A percentile compares a stretch with the other conserved stretches of the same genome.
phyloP scores from a whole-genome alignment of 2,888 invertebrate species.

The Atethmia centrago region DNA sequence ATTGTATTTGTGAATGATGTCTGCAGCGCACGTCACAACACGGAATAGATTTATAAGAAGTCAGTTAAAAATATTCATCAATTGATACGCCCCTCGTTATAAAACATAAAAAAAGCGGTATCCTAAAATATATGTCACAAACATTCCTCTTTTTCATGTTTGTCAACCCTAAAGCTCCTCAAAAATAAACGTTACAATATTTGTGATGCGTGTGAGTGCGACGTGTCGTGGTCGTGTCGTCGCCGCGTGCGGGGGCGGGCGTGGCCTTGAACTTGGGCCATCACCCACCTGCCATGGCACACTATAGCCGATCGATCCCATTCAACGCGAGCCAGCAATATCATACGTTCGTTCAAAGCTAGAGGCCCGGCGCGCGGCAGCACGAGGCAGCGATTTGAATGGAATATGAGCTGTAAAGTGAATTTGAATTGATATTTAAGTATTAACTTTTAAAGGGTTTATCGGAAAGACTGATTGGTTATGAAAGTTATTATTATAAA shows the following conservation, averaged over 20 bases:
- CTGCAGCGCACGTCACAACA: constrained; percentile 25
- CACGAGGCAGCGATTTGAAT: constrained; percentile 47
- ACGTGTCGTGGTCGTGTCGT: constrained; percentile 34
- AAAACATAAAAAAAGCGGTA: constrained; percentile 24
- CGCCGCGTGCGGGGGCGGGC: constrained; percentile 11
- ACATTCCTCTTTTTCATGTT: neutral
- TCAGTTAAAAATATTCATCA: constrained; percentile 30
- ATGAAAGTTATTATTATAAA: constrained; percentile 9
- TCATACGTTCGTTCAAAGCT: constrained; percentile 18
- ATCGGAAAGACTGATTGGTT: constrained; percentile 11
- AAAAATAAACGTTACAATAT: constrained; percentile 58
- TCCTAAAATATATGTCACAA: neutral
- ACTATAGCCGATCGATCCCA: constrained; percentile 48
- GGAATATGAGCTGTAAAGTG: constrained; percentile 41
- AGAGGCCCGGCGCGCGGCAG: too few relatives aligned
- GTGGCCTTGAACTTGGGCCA: constrained; percentile 63
- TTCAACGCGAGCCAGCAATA: constrained; percentile 25
- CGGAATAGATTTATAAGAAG: constrained; percentile 40
- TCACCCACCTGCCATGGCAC: constrained; percentile 43
- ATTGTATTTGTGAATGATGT: constrained; percentile 52
- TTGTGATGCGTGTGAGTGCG: constrained; percentile 46
- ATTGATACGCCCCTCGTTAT: constrained; percentile 41
- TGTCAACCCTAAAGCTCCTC: constrained; percentile 52
- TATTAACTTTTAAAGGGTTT: constrained; percentile 20
- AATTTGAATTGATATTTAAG: constrained; percentile 15